phyloP scores from a whole-genome alignment of 2,797 vertebrate genomes.

The Acanthornis magna region DNA sequence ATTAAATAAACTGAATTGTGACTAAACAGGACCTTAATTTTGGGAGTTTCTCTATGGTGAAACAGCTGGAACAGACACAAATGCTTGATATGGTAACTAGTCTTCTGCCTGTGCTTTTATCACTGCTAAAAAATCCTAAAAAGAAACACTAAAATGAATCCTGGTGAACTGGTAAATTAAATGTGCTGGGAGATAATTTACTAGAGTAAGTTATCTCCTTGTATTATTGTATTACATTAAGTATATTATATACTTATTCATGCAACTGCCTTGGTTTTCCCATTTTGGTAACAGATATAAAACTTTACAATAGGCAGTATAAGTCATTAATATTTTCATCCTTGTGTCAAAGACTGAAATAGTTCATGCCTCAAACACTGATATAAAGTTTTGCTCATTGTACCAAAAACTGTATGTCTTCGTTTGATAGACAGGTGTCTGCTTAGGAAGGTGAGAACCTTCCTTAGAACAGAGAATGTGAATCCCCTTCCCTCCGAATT shows the following conservation, averaged over 20 bases:
- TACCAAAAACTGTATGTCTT: too few relatives aligned
- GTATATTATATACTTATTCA: neutral
- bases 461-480: too few relatives aligned
- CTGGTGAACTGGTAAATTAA: neutral
- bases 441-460: too few relatives aligned
- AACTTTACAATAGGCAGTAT: neutral
- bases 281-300: neutral
- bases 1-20: neutral
- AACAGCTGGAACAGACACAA: neutral
- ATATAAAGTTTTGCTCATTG: too few relatives aligned
- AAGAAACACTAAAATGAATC: neutral
- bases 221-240: too few relatives aligned
- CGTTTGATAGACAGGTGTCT: too few relatives aligned
- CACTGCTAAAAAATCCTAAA: neutral
- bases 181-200: neutral
- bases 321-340: neutral
- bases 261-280: neutral
- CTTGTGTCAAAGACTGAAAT: neutral
- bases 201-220: too few relatives aligned
- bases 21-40: neutral
- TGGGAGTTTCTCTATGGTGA: neutral
- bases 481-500: too few relatives aligned
- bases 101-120: neutral
- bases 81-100: neutral
- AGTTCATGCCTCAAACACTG: too few relatives aligned